Conservation (phyloP, 1,140 invertebrate species). For the Bradynema listronoti region DNA sequence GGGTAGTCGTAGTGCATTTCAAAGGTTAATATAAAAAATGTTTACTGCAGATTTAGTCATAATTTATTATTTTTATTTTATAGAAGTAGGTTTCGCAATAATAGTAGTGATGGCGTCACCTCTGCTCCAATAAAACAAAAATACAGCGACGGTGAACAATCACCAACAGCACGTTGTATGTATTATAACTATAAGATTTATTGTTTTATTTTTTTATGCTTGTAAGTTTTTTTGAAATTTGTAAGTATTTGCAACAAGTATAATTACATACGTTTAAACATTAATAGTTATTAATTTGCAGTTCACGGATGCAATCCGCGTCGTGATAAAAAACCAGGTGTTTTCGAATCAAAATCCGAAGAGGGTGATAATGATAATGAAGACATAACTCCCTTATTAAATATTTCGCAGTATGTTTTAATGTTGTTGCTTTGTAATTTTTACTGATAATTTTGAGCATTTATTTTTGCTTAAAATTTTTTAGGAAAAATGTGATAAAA, state of each 20-base stretch:
- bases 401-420: constrained; percentile 36
- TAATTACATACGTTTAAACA: too few relatives aligned
- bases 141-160: constrained; percentile 42
- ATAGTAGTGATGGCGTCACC: too few relatives aligned
- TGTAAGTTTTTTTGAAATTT: too few relatives aligned
- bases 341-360: constrained; percentile 43
- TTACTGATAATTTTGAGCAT: neutral
- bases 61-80: constrained; percentile 2
- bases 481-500: too few relatives aligned
- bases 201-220: too few relatives aligned
- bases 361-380: constrained; percentile 35
- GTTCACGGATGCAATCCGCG: constrained; percentile 43
- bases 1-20: constrained; percentile 19
- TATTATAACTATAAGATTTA: constrained; percentile 13
- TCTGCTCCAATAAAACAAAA: constrained; percentile 18
- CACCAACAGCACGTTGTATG: constrained; percentile 28
- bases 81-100: neutral
- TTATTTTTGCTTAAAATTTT: neutral
- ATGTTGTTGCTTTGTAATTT: neutral
- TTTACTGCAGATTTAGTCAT: neutral
- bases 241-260: too few relatives aligned
- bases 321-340: constrained; percentile 28
- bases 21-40: constrained; percentile 16
- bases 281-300: constrained; percentile 1
- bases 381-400: constrained; percentile 6